Evolutionary conservation across 1,140 invertebrate species (phyloP).

Genomic region (Calliopsis andreniformis): DNA sequence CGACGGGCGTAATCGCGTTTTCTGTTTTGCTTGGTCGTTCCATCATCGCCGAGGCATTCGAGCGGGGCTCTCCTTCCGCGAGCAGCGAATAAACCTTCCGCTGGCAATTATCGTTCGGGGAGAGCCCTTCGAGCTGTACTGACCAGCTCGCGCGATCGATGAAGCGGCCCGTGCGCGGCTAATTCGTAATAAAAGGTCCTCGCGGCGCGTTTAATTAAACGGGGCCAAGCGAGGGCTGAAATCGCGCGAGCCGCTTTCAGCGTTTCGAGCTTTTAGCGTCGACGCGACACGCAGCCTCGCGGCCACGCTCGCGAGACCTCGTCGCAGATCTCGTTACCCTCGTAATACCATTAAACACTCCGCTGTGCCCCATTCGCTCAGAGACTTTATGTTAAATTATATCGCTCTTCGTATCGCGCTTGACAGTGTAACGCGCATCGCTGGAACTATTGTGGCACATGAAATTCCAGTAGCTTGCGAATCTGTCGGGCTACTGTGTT

Average conservation of each 20-base stretch:
- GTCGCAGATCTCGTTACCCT: background rate
- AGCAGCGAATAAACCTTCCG: background rate
- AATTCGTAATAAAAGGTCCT: slow-evolving; percentile 62
- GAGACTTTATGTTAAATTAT: background rate
- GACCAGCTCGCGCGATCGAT: slow-evolving; percentile 22
- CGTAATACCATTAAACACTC: background rate
- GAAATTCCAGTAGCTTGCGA: too few species aligned
- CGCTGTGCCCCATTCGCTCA: background rate
- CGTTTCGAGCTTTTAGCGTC: slow-evolving; percentile 61
- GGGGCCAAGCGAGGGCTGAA: background rate
- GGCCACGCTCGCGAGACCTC: background rate
- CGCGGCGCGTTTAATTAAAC: slow-evolving; percentile 55
- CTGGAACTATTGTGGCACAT: too few species aligned
- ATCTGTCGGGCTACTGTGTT: too few species aligned
- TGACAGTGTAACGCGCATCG: too few species aligned
- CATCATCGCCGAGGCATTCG: background rate
- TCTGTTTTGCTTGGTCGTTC: slow-evolving; percentile 12
- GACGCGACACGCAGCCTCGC: slow-evolving; percentile 24
- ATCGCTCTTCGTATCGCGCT: too few species aligned
- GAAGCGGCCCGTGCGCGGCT: slow-evolving; percentile 15
- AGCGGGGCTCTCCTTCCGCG: background rate
- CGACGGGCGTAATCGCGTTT: background rate
- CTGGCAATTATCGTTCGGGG: background rate
- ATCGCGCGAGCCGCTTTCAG: slow-evolving; percentile 28
- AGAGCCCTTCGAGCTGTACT: background rate